Evolutionary conservation across 2,797 vertebrate species (phyloP), one percentile per base, ranked within the genome.

Genomic region (Peromyscus attwateri): DNA sequence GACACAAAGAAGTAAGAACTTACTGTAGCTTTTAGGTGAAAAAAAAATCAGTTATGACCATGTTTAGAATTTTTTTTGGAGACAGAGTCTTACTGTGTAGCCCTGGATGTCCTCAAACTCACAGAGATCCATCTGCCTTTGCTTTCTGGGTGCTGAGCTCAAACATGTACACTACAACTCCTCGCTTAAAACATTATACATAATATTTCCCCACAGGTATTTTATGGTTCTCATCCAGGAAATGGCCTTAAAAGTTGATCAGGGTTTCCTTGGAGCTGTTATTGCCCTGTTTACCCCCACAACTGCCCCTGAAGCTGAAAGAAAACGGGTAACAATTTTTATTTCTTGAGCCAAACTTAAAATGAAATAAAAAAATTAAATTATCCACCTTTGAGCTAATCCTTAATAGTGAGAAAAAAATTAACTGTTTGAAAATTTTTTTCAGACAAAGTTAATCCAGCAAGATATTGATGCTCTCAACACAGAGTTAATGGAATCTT

Each of bases 161-260:
- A 49, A 49, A n/a, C 23, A 52, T 85, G 19, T 25, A 19, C 64
- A 49, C 62, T 21, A 25, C 31, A 10, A 13, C 43, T 52, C 11
- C 31, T 52, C 27, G 46, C 43, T 85, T 14, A 68, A 68, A 68
- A 25, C 11, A 52, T 68, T 57, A 68, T 68, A 43, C 66, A 4
- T 49, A 8, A 4, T 49, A 8, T 52, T 34, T 31, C 1, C 62
- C 95, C 37, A 14, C 96, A 99, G 99, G 94, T 99, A 99, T 98
- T 99, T 99, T 98, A 99, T 99, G 99, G 99, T 99, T 94, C 99
- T 99, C 94, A 99, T 99, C 95, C 99, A 99, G 97, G 99, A 99
- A 98, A 99, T 99, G 99, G 99, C 99, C 0, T 98, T 99, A 95
- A 99, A 99, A 98, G 97, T 99, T 4, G 99, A 99, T 97, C 99